Percentiles rank a stretch among this genome's conserved stretches.
These are phyloP conservation scores for Halichoerus grypus DNA, from an alignment of 2,113 vertebrate species.

Conservation along the genomic window DNA sequence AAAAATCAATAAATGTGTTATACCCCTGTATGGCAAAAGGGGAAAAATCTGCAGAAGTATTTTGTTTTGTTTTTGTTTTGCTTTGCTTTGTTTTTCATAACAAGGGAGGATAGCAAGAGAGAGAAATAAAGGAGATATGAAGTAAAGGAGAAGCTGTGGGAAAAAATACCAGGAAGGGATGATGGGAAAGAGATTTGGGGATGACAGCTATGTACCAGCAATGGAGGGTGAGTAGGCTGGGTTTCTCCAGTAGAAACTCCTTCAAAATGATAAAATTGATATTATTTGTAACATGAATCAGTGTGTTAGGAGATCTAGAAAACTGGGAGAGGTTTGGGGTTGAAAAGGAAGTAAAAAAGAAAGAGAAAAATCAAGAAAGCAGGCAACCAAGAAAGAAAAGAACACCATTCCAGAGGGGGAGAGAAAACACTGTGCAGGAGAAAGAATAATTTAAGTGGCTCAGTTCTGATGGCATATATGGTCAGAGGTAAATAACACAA, in stretches of 20 bases:
- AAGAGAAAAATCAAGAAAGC: not conserved
- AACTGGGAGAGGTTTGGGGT: not conserved
- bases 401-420: not conserved
- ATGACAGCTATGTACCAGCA: no score
- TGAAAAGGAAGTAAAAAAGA: not conserved
- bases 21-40: not conserved
- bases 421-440: not conserved
- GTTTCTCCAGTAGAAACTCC: not conserved
- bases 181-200: not conserved
- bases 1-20: not conserved
- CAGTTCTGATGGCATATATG: not conserved
- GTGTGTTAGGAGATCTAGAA: not conserved
- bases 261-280: not conserved
- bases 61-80: no score
- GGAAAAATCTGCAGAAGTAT: not conserved
- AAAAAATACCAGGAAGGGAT: no score
- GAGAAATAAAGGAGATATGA: not conserved
- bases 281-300: not conserved
- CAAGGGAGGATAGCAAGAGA: not conserved
- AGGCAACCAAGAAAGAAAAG: not conserved
- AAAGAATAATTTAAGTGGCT: not conserved
- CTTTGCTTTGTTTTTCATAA: not conserved
- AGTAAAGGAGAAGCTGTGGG: not conserved
- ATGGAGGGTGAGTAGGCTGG: accelerated
- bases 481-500: not conserved